Evolutionary conservation across 2,797 vertebrate genomes (phyloP), one percentile per base, ranked within the genome.

Genomic region (Pampus argenteus): DNA sequence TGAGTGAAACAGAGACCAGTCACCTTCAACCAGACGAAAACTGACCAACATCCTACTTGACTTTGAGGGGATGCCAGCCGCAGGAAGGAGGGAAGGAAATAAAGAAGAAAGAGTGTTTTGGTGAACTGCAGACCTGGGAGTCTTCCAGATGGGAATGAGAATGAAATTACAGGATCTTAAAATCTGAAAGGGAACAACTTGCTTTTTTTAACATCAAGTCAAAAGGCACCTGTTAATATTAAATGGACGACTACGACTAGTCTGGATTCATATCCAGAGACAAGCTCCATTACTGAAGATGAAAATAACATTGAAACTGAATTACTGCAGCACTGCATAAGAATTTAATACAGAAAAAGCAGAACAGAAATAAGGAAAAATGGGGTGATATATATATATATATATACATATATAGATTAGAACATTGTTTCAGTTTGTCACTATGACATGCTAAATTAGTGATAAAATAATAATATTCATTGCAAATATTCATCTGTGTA

Each of bases 91-190:
- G 67, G 52, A 51, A 79, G 78, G 76, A 81, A 77, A 63, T 18
- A 74, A 74, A 85, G 87, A 87, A 89, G 79, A 90, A 87, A 90
- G 86, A 67, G 56, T 42, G 61, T 78, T 86, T 87, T 68, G 84
- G 80, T 85, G 69, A 83, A 66, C 58, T 57, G 71, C 57, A 42
- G 79, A 79, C 62, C 69, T 79, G 77, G 82, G 82, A 55, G 78
- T 72, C 59, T 63, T 83, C 79, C 81, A 84, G 69, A 49, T 0
- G 74, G 7, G 78, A 86, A 68, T 9, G 34, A 77, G 81, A 86
- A 75, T 86, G 68, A 81, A 88, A 83, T 89, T 79, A 77, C 71
- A 81, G 82, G 71, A 84, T 67, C 78, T 69, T 69, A 62, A 65
- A 74, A 68, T 34, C 31, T 7, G 1, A 71, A 23, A 42, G 58